Percentiles rank a stretch among this genome's conserved stretches.
phyloP scores from a whole-genome alignment of 1,140 invertebrate genomes.

The Phortica variegata region DNA sequence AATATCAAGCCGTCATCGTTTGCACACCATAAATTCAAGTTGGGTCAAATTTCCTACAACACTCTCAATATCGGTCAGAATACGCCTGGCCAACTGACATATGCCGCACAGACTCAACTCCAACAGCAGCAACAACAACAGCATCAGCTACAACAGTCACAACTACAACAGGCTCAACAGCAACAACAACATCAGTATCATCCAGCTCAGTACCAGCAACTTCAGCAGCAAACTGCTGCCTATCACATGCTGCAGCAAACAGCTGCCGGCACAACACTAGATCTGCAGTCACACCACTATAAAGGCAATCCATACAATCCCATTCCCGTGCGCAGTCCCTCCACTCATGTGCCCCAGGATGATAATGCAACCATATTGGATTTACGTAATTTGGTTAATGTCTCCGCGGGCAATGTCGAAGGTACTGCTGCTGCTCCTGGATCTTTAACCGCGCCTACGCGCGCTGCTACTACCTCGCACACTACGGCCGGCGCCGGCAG shows the following conservation, averaged over 20 bases:
- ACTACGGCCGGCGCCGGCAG: background rate
- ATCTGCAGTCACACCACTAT: slow-evolving; percentile 24
- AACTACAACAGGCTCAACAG: slow-evolving; percentile 14
- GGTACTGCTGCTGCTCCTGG: slow-evolving; percentile 1
- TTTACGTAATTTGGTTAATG: slow-evolving; percentile 42
- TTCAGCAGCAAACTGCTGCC: slow-evolving; percentile 42
- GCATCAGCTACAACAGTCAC: slow-evolving; percentile 2
- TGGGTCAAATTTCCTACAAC: slow-evolving; percentile 21
- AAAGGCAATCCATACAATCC: slow-evolving; percentile 42
- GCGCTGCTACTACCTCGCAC: slow-evolving; percentile 1
- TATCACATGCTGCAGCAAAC: slow-evolving; percentile 45
- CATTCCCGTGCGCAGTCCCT: slow-evolving; percentile 18
- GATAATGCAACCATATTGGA: slow-evolving; percentile 45
- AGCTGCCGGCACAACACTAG: slow-evolving; percentile 15
- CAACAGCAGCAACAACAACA: slow-evolving; percentile 1
- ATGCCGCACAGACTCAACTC: background rate
- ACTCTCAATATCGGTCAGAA: no score
- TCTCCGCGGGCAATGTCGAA: slow-evolving; percentile 5
- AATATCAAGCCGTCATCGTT: slow-evolving; percentile 30
- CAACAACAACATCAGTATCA: slow-evolving; percentile 24
- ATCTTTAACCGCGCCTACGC: slow-evolving; percentile 17
- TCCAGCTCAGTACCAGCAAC: slow-evolving; percentile 38
- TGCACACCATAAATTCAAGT: slow-evolving; percentile 52
- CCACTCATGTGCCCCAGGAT: slow-evolving; percentile 14
- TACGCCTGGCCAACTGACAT: slow-evolving; percentile 1